phyloP scores from a whole-genome alignment of 1,140 invertebrate genomes.

The Apis florea region DNA sequence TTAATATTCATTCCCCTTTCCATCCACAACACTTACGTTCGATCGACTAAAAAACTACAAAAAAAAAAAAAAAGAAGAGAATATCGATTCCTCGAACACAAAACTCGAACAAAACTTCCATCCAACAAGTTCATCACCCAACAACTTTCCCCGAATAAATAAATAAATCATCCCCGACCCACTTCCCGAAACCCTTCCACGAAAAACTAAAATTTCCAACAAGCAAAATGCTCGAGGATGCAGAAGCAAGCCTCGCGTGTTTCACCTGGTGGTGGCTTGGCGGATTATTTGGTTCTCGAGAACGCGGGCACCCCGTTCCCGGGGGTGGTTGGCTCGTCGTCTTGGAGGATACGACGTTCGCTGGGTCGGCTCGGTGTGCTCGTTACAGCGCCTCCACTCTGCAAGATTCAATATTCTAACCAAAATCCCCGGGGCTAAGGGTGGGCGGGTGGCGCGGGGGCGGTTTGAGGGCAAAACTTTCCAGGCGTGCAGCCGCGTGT shows the following conservation, averaged over 20 bases:
- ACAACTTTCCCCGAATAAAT: too few species aligned
- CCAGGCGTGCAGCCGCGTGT: constrained; percentile 63
- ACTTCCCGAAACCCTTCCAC: not conserved
- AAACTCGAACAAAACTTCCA: too few species aligned
- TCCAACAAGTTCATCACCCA: too few species aligned
- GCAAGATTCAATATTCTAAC: constrained; percentile 80
- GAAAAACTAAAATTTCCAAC: not conserved
- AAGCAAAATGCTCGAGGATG: not conserved
- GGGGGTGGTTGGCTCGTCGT: constrained; percentile 24
- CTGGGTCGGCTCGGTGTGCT: constrained; percentile 66
- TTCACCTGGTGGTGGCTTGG: constrained; percentile 22
- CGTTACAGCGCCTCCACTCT: constrained; percentile 77
- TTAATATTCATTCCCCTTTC: too few species aligned
- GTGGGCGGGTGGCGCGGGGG: constrained; percentile 29
- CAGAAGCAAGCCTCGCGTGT: not conserved
- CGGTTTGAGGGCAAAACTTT: constrained; percentile 73
- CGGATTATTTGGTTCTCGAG: constrained; percentile 61
- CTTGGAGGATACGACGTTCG: constrained; percentile 53
- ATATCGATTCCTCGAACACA: too few species aligned
- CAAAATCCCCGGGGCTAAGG: constrained; percentile 79
- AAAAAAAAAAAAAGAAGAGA: too few species aligned
- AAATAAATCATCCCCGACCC: too few species aligned
- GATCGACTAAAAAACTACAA: too few species aligned
- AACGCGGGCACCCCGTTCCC: constrained; percentile 39
- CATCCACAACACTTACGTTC: too few species aligned